A percentile compares a stretch with the other conserved stretches of the same genome.
Evolutionary conservation across 2,797 vertebrate species (phyloP).

Genomic region (Mus minutoides): DNA sequence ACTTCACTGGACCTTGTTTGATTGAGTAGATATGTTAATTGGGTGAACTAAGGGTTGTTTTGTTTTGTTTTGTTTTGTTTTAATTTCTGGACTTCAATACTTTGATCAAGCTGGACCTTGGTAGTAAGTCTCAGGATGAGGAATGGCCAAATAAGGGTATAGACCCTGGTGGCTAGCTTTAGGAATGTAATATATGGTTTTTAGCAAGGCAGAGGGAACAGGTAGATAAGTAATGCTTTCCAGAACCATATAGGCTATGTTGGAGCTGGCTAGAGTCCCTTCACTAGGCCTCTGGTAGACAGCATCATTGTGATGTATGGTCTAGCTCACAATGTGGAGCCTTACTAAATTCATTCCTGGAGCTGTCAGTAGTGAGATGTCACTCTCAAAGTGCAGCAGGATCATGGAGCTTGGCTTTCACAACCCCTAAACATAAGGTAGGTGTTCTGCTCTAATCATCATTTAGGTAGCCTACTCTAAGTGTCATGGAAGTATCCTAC

Average conservation of each 20-base stretch:
- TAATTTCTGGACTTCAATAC: background rate
- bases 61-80: background rate
- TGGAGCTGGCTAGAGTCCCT: background rate
- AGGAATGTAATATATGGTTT: background rate
- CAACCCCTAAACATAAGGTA: background rate
- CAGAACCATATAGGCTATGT: background rate
- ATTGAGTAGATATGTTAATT: background rate
- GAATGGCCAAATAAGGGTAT: background rate
- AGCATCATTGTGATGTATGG: slow-evolving; percentile 62
- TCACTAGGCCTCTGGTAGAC: background rate
- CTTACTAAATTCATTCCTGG: slow-evolving; percentile 65
- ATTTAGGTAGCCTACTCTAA: background rate
- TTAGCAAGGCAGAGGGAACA: background rate
- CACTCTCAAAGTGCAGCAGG: slow-evolving; percentile 64
- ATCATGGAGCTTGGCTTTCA: slow-evolving; percentile 40
- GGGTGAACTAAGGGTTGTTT: background rate
- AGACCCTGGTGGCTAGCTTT: background rate
- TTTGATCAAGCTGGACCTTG: background rate
- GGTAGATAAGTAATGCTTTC: background rate
- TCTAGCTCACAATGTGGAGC: slow-evolving; percentile 61
- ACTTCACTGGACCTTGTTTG: background rate
- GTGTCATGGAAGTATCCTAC: background rate
- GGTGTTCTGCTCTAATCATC: slow-evolving; percentile 48
- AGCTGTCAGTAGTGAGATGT: slow-evolving; percentile 75
- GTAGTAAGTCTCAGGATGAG: background rate